Evolutionary conservation across 2,888 invertebrate genomes (phyloP).

Genomic region (Parapristionchus giblindavisi): DNA sequence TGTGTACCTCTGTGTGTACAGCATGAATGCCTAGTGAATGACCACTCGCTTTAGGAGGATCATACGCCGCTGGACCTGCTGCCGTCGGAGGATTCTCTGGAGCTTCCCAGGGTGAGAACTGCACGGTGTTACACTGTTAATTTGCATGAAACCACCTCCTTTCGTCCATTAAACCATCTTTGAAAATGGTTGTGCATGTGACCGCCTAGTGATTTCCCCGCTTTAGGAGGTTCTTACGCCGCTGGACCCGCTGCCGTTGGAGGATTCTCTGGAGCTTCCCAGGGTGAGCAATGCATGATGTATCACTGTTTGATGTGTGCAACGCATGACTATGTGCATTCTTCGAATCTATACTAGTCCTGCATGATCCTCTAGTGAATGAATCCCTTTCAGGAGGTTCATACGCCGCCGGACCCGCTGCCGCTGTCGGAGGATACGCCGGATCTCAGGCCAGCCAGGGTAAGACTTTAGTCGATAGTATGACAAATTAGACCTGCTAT

Average conservation of each 20-base stretch:
- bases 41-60: background rate
- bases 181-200: background rate
- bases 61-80: background rate
- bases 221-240: slow-evolving; percentile 12
- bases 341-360: too few species aligned
- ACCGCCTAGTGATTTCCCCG: background rate
- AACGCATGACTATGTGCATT: too few species aligned
- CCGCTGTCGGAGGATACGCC: slow-evolving; percentile 6
- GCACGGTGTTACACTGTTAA: too few species aligned
- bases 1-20: background rate
- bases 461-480: too few species aligned
- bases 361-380: too few species aligned
- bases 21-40: background rate
- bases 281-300: too few species aligned
- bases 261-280: slow-evolving; percentile 36
- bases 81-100: background rate
- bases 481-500: too few species aligned
- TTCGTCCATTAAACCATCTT: background rate
- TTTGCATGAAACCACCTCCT: too few species aligned
- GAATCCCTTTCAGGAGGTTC: slow-evolving; percentile 15
- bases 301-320: too few species aligned
- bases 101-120: too few species aligned
- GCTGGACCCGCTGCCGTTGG: slow-evolving; percentile 37
- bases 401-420: slow-evolving; percentile 30
- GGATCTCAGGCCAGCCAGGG: too few species aligned